A percentile compares a stretch with the other conserved stretches of the same genome.
Conservation (phyloP, 2,113 vertebrate genomes). For the Amblyornis subalaris region DNA sequence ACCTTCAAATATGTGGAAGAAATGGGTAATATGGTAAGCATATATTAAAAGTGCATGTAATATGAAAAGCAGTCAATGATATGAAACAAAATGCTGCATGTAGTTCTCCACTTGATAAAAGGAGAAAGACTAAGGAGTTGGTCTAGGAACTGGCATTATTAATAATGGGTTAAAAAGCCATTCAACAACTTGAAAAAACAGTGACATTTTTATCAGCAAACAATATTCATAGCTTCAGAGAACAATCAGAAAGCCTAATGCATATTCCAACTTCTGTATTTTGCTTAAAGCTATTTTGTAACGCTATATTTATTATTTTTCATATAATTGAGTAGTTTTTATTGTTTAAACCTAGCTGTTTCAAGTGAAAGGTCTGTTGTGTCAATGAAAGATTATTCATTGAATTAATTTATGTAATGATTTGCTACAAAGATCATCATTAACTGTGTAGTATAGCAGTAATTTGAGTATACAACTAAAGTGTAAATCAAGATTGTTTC, state of each 20-base stretch:
- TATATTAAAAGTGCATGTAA: not conserved
- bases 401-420: not conserved
- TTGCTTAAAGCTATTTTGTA: not conserved
- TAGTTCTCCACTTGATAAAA: not conserved
- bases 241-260: not conserved
- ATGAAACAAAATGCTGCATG: not conserved
- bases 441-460: not conserved
- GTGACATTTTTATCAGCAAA: not conserved
- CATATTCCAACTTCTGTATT: not conserved
- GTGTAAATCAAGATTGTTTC: not conserved
- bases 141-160: not conserved
- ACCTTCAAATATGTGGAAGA: not conserved
- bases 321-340: not conserved
- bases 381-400: not conserved
- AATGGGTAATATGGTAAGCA: not conserved
- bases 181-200: not conserved
- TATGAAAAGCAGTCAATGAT: not conserved
- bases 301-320: not conserved
- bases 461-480: not conserved
- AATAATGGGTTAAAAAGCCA: slow-evolving; percentile 6
- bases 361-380: not conserved
- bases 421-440: not conserved
- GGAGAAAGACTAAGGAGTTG: not conserved
- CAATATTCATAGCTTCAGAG: not conserved
- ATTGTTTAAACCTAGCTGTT: not conserved